Percentiles rank a stretch among this genome's conserved stretches.
These are phyloP conservation scores for Monomorium pharaonis DNA, from an alignment of 1,140 invertebrate species.

Conservation along the genomic window DNA sequence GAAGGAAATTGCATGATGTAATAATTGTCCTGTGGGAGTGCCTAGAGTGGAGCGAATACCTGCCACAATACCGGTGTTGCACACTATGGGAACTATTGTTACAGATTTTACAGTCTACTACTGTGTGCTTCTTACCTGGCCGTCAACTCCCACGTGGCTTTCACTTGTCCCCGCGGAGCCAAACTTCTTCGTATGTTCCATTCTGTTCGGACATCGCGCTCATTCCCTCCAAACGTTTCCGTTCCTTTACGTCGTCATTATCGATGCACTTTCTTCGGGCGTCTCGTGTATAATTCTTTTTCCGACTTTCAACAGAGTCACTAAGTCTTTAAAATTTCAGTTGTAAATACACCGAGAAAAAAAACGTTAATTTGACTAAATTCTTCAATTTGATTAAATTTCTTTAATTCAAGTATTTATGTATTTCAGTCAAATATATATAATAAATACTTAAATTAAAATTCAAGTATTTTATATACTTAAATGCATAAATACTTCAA, in stretches of 20 bases:
- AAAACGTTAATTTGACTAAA: neutral
- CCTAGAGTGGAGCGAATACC: constrained; percentile 76
- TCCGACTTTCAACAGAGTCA: neutral
- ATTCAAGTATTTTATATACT: too few relatives aligned
- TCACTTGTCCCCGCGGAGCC: constrained; percentile 81
- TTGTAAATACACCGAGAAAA: neutral
- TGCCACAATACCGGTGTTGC: constrained; percentile 82
- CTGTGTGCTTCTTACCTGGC: constrained; percentile 74
- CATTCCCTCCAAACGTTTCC: constrained; percentile 58
- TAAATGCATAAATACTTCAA: too few relatives aligned
- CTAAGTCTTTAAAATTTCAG: neutral
- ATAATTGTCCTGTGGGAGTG: constrained; percentile 84
- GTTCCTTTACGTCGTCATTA: constrained; percentile 39
- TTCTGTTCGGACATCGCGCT: constrained; percentile 34
- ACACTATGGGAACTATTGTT: constrained; percentile 85
- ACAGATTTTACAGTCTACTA: constrained; percentile 84
- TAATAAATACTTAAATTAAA: too few relatives aligned
- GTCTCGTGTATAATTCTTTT: constrained; percentile 16
- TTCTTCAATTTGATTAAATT: too few relatives aligned
- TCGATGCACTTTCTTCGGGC: constrained; percentile 59
- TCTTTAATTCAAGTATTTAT: too few relatives aligned
- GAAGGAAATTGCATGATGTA: constrained; percentile 84
- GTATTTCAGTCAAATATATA: too few relatives aligned
- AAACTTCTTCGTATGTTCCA: constrained; percentile 61
- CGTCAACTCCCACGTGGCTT: constrained; percentile 83